These are phyloP conservation scores for Aphelocoma californica DNA, from an alignment of 2,797 vertebrate species.

Conservation along the genomic window DNA sequence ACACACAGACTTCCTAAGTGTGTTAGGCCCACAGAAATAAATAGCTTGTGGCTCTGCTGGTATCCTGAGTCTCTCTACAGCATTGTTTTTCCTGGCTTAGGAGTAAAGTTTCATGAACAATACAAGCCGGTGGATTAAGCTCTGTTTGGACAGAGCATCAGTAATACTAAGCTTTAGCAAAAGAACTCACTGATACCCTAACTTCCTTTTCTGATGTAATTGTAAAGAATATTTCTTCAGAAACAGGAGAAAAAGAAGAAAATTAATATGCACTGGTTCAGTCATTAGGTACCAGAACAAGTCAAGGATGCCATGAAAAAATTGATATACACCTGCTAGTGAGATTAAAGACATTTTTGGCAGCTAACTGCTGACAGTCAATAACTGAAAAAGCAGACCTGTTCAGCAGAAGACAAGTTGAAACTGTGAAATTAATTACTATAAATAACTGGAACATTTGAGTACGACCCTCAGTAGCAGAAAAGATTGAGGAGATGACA, in stretches of 20 bases:
- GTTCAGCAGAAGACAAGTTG: neutral
- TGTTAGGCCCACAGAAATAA: slow-evolving; percentile 14
- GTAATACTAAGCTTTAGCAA: neutral
- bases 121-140: neutral
- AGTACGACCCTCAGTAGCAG: slow-evolving; percentile 5
- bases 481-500: neutral
- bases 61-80: neutral
- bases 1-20: neutral
- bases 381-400: slow-evolving; percentile 35
- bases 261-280: neutral
- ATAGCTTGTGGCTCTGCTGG: slow-evolving; percentile 1
- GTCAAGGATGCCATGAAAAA: neutral
- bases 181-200: neutral
- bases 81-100: slow-evolving; percentile 25
- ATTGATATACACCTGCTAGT: neutral
- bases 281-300: neutral
- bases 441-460: slow-evolving; percentile 43
- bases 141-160: neutral
- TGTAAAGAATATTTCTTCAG: neutral
- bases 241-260: neutral
- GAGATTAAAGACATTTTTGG: neutral
- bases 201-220: neutral
- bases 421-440: slow-evolving; percentile 50
- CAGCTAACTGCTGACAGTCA: neutral
- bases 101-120: slow-evolving; percentile 33